Percentiles rank a stretch among this genome's conserved stretches.
phyloP scores from a whole-genome alignment of 2,113 vertebrate species.

The Seriola dumerili region DNA sequence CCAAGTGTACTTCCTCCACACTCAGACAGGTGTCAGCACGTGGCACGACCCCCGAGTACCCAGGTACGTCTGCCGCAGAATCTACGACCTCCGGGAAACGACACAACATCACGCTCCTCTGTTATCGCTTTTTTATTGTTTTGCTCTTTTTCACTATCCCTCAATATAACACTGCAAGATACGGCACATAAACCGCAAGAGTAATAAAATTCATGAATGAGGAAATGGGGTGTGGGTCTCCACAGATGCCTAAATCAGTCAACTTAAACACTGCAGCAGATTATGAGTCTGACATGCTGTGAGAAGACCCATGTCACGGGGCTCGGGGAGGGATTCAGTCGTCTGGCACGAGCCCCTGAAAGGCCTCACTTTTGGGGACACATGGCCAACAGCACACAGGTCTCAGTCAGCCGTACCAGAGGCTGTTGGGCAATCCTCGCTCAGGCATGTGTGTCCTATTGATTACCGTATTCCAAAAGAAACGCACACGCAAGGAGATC shows the following conservation, averaged over 20 bases:
- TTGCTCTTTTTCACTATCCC: background rate
- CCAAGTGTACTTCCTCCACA: constrained; percentile 96
- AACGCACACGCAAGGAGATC: constrained; percentile 21
- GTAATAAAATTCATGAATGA: background rate
- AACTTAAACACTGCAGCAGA: constrained; percentile 35
- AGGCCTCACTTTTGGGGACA: constrained; percentile 25
- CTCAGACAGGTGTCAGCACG: constrained; percentile 96
- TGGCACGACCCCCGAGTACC: constrained; percentile 97
- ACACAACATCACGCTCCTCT: no score
- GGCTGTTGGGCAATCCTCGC: constrained; percentile 11
- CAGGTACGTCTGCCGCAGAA: constrained; percentile 79
- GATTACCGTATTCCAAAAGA: constrained; percentile 36
- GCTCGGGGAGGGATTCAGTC: constrained; percentile 23
- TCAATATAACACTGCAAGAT: background rate
- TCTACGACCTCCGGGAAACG: background rate
- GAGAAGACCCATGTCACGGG: constrained; percentile 51
- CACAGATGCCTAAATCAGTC: background rate
- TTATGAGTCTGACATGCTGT: constrained; percentile 43
- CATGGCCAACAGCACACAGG: constrained; percentile 38
- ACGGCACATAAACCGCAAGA: background rate
- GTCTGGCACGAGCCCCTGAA: constrained; percentile 23
- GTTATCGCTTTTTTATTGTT: background rate
- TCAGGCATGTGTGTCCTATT: constrained; percentile 45
- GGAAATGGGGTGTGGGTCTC: background rate
- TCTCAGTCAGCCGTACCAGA: constrained; percentile 35